phyloP scores from a whole-genome alignment of 2,797 vertebrate genomes.

The Gymnopithys bicolor region DNA sequence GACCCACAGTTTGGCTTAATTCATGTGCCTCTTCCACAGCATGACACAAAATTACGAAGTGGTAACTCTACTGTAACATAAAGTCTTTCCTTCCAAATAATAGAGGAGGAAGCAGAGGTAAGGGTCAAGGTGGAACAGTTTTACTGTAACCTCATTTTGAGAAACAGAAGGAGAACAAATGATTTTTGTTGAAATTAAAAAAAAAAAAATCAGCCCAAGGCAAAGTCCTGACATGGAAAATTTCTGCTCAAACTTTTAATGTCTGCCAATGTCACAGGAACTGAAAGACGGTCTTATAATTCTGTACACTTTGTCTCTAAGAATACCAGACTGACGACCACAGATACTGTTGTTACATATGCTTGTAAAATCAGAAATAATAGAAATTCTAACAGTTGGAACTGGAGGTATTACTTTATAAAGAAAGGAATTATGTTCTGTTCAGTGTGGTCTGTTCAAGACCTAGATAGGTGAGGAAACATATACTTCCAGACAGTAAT shows the following conservation, averaged over 20 bases:
- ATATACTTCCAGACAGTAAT: rapidly evolving
- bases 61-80: background rate
- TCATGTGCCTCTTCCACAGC: background rate
- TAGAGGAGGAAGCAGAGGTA: background rate
- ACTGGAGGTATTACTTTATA: background rate
- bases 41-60: background rate
- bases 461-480: background rate
- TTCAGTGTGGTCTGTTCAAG: background rate
- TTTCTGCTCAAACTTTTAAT: background rate
- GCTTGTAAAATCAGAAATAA: background rate
- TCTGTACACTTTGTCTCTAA: background rate
- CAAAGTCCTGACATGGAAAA: constrained; percentile 37
- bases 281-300: background rate
- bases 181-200: background rate
- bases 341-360: background rate
- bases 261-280: background rate
- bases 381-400: background rate
- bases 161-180: background rate
- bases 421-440: background rate
- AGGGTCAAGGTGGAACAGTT: background rate
- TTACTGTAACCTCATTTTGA: background rate
- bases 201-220: background rate
- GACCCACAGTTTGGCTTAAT: background rate
- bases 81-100: background rate
- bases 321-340: background rate